Percentiles rank a stretch among this genome's conserved stretches.
Evolutionary conservation across 30 jellyfish, hydroid and myxozoan genomes (phyloP).

Genomic region (Calvadosia cruxmelitensis): DNA sequence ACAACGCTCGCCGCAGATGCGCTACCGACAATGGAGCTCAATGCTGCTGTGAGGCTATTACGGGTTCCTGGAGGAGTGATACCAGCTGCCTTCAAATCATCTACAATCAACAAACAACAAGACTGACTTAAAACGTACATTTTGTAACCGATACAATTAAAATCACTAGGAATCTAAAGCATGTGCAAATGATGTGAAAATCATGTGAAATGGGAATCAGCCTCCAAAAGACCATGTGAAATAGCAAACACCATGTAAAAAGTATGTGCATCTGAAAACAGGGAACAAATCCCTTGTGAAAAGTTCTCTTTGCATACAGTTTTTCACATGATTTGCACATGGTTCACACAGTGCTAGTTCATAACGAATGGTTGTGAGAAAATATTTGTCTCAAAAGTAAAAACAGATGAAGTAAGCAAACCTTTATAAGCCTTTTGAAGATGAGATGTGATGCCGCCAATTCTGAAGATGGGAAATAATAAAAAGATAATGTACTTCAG

Average conservation of each 20-base stretch:
- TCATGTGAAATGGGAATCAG: no score
- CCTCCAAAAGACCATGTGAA: no score
- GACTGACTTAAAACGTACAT: no score
- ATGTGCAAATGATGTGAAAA: no score
- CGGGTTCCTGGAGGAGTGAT: constrained; percentile 62
- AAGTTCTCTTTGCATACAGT: not conserved
- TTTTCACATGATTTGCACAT: not conserved
- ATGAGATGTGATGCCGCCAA: constrained; percentile 91
- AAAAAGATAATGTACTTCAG: constrained; percentile 3
- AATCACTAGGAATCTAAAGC: no score
- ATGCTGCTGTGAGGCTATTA: constrained; percentile 34
- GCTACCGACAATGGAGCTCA: constrained; percentile 48
- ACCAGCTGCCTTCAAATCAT: constrained; percentile 59
- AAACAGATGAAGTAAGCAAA: constrained; percentile 1
- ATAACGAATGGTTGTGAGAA: no score
- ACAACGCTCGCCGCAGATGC: constrained; percentile 34
- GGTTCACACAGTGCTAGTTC: not conserved
- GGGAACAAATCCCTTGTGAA: not conserved
- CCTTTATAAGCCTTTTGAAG: constrained; percentile 86
- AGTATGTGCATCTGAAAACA: no score
- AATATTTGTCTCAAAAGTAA: no score
- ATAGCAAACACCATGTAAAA: no score
- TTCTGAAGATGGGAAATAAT: constrained; percentile 20
- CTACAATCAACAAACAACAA: no score
- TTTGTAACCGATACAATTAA: no score